These are phyloP conservation scores for Agapornis roseicollis DNA, from an alignment of 2,113 vertebrate genomes.

Conservation along the genomic window DNA sequence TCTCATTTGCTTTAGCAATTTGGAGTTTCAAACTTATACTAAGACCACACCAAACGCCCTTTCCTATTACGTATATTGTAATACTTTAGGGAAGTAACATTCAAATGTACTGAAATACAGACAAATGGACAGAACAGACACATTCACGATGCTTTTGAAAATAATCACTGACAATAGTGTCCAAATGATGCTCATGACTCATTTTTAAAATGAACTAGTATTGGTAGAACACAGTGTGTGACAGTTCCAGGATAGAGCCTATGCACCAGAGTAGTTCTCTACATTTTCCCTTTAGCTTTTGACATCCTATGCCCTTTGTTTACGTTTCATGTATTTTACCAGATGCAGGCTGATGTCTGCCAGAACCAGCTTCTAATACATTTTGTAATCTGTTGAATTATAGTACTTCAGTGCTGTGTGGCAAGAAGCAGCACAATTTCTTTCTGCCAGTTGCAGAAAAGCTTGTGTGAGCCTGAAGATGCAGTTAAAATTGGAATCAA, in stretches of 20 bases:
- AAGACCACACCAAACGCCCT: background rate
- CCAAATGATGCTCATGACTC: background rate
- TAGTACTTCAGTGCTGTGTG: background rate
- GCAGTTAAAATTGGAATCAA: background rate
- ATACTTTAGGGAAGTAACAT: background rate
- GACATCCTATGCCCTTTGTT: background rate
- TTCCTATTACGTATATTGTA: fast-evolving
- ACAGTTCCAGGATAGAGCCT: background rate
- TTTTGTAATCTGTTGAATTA: background rate
- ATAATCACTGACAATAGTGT: background rate
- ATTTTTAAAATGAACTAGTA: background rate
- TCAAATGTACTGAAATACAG: background rate
- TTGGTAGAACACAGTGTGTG: background rate
- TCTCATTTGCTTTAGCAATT: background rate
- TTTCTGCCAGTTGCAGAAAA: background rate
- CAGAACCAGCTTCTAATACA: background rate
- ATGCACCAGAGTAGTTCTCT: background rate
- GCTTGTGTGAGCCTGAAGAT: background rate
- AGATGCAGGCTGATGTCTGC: background rate
- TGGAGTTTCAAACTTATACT: background rate
- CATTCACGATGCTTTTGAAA: background rate
- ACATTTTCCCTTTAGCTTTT: background rate
- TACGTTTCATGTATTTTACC: background rate
- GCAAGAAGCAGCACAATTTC: background rate
- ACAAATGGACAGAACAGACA: background rate